These are phyloP conservation scores for Catonia carolina DNA, from an alignment of 2,888 invertebrate species.

Conservation along the genomic window DNA sequence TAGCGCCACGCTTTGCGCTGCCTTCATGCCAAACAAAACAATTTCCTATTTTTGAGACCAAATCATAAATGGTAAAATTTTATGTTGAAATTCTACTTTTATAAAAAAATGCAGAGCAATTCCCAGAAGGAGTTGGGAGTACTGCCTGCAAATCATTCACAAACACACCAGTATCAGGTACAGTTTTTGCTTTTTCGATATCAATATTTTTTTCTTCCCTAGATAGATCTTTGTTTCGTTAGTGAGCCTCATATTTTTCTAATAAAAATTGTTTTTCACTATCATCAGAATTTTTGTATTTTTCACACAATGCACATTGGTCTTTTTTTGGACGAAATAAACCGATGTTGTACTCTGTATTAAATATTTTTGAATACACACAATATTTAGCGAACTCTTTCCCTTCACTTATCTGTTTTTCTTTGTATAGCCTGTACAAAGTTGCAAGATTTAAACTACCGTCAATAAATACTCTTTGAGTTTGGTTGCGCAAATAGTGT, in stretches of 20 bases:
- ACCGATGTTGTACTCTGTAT: not conserved
- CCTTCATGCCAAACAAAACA: slow-evolving; percentile 1
- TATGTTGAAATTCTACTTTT: not conserved
- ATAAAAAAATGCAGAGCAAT: not conserved
- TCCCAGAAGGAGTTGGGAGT: not conserved
- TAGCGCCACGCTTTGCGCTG: slow-evolving; percentile 24
- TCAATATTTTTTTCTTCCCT: not conserved
- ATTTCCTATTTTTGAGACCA: not conserved
- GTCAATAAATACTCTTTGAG: not conserved
- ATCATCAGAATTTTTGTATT: not conserved
- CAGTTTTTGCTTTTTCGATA: not conserved
- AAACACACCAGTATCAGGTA: not conserved
- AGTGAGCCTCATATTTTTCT: not conserved
- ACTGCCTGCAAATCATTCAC: not conserved
- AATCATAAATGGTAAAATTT: not conserved
- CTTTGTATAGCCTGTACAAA: too few relatives aligned
- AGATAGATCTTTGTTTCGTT: not conserved
- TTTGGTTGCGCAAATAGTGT: not conserved
- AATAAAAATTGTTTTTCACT: not conserved
- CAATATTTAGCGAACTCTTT: not conserved
- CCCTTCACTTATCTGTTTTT: too few relatives aligned
- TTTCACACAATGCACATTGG: too few relatives aligned
- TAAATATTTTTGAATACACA: not conserved
- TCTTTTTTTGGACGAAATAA: not conserved
- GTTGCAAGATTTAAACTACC: not conserved